Base-by-base conservation (phyloP, 2,888 invertebrate genomes). In the Cephus runcator region DNA sequence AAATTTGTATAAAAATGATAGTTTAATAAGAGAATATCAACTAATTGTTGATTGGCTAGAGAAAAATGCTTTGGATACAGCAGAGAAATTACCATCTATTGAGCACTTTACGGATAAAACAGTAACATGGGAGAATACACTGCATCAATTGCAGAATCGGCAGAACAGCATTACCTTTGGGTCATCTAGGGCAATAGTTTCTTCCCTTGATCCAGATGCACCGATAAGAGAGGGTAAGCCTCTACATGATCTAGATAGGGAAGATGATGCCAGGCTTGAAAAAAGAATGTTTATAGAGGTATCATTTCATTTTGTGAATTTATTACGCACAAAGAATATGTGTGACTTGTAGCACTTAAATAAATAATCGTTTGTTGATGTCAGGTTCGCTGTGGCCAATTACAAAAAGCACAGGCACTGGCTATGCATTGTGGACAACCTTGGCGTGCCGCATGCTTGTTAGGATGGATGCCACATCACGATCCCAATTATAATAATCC, bases 21-120 rank as follows among this genome's bases (percentile, higher is more conserved):
- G 91, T 79, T 90, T 90, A 85, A 93, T 89, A 82, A 92, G 96
- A 56, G 94, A 96, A 88, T 94, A 95, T 87, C 97, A 98, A 91
- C 90, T 98, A 75, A 95, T 98, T 69, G 95, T 98, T 34, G 98
- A 98, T 91, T 98, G 98, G 98, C 91, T 98, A 76, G 98, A 98
- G 91, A 94, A 95, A 69, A 96, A 96, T 89, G 96, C 97, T 31
- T 91, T 93, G 11, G 95, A 95, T 83, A 92, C 93, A 69, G 91
- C 92, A 6, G 87, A 90, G 77, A 87, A 87, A 87, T 83, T 90
- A 78, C 92, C 92, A 69, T 92, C 94, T 79, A 92, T 95, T 15
- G 93, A 95, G 78, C 95, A 96, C 87, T 97, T 96, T 88, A 95
- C 96, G 40, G 98, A 98, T 90, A 93, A 94, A 85, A 95, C 96